Evolutionary conservation across 2,888 invertebrate genomes (phyloP).

Genomic region (Lasius fuliginosus): DNA sequence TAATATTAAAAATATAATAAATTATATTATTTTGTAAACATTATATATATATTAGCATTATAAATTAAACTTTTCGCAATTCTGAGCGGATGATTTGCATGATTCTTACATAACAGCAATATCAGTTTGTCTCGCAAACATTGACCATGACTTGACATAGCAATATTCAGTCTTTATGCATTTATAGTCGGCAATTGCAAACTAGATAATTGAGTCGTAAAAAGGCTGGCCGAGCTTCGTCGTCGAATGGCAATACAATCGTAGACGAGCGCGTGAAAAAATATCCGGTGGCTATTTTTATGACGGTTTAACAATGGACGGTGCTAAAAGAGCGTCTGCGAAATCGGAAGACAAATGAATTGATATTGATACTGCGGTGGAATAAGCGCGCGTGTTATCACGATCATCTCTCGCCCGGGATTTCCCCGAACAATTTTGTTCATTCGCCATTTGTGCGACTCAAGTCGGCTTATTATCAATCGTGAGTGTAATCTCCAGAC

Average conservation of each 20-base stretch:
- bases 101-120: not conserved
- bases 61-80: not conserved
- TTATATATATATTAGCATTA: not conserved
- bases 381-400: not conserved
- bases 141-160: not conserved
- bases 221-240: conserved; percentile 1
- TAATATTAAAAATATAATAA: not conserved
- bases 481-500: not conserved
- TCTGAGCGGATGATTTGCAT: not conserved
- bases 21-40: not conserved
- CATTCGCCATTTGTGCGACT: not conserved
- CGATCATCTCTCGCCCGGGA: not conserved
- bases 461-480: conserved; percentile 4
- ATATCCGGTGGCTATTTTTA: conserved; percentile 9
- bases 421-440: conserved; percentile 14
- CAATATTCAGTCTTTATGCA: not conserved
- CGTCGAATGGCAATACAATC: not conserved
- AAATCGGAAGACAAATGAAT: conserved; percentile 17
- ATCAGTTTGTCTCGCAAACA: conserved; percentile 24
- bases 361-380: not conserved
- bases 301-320: not conserved
- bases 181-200: conserved; percentile 29
- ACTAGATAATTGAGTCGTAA: conserved; percentile 42
- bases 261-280: conserved; percentile 9
- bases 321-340: not conserved